Base-by-base conservation (phyloP, 2,113 vertebrate species). In the Cochlearius cochlearius region DNA sequence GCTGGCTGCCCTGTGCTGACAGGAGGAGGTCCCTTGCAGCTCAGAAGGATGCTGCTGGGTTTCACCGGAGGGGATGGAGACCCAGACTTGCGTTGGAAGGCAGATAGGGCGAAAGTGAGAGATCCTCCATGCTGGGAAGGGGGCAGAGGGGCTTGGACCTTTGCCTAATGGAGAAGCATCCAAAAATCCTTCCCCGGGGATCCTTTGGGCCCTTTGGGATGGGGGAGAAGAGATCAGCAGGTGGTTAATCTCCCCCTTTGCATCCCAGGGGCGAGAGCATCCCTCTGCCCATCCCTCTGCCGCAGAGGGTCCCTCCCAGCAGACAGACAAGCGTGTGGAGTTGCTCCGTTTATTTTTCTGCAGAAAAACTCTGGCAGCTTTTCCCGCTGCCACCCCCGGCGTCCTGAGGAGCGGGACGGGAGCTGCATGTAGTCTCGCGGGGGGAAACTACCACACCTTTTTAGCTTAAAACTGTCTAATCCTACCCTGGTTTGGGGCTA, bases 1-100 rank as follows among this genome's bases (percentile, higher is more conserved):
- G 25, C 55, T 41, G 16, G 15, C 23, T 76, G 67, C 39, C 17
- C 43, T 0, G 0, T 19, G 30, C 22, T 0, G 0, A 22, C 0
- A 8, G 58, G 32, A 63, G 4, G 43, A 72, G 53, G 10, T 72
- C n/a, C 21, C n/a, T 1, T 11, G 45, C 21, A 58, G 50, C 26
- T 59, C 3, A 8, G 67, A 76, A 53, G 50, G 83, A 27, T 64
- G 49, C 39, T 0, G 2, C 41, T 32, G 80, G 27, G 50, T 58
- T 69, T 66, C 68, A 36, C 15, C 0, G 5, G 41, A 36, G 25
- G 15, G 7, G 7, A 26, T 14, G 29, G 41, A 69, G 50, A 32
- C 18, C 19, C 41, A 30, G 34, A 7, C 0, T 2, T 2, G 2
- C 1, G 1, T 4, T 43, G 59, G 72, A 56, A 30, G 13, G 49